Conservation (phyloP, 2,888 invertebrate genomes). For the Tigriopus californicus region DNA sequence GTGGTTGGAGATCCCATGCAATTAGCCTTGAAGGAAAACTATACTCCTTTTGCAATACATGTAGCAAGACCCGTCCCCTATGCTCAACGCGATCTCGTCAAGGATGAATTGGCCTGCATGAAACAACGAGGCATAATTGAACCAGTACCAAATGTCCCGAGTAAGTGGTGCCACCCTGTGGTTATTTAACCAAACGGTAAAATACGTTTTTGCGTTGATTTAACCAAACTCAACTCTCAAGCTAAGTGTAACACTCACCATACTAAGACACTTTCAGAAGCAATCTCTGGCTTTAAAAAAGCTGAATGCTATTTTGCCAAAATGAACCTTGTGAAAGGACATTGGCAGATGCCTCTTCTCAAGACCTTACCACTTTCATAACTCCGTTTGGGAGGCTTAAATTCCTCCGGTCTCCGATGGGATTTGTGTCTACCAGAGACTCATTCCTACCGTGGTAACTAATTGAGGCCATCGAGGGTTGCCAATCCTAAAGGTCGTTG, state of each 20-base stretch:
- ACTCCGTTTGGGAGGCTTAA: too few relatives aligned
- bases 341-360: too few relatives aligned
- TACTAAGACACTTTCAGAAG: too few relatives aligned
- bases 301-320: too few relatives aligned
- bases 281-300: too few relatives aligned
- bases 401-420: not conserved
- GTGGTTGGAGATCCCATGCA: conserved; percentile 3
- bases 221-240: not conserved
- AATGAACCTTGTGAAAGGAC: too few relatives aligned
- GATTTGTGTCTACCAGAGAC: not conserved
- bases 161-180: not conserved
- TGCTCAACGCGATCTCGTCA: not conserved
- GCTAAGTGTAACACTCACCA: not conserved
- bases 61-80: not conserved
- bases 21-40: not conserved
- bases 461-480: not conserved
- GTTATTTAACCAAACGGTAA: not conserved
- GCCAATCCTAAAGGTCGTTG: too few relatives aligned
- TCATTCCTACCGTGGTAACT: not conserved
- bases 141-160: not conserved
- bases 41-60: not conserved
- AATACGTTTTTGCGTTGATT: not conserved
- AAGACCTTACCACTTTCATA: too few relatives aligned
- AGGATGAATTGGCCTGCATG: not conserved
- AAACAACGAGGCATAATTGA: not conserved